Percentiles rank a stretch among this genome's conserved stretches.
Conservation (phyloP, 1,140 invertebrate genomes). For the Dendrolimus kikuchii region DNA sequence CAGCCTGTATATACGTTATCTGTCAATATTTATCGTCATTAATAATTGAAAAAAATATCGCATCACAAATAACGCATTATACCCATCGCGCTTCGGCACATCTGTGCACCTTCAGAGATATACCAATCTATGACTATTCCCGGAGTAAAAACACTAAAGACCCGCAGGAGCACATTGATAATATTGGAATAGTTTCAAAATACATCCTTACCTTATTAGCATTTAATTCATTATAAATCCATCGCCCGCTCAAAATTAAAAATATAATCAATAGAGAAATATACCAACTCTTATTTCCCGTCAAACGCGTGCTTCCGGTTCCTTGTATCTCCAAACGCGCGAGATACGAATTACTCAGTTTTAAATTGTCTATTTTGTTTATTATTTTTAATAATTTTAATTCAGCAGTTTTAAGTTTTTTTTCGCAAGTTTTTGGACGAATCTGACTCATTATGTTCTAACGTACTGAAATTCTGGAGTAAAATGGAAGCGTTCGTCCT, state of each 20-base stretch:
- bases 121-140: too few species aligned
- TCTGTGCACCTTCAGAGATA: too few species aligned
- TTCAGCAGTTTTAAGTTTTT: slow-evolving; percentile 48
- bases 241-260: slow-evolving; percentile 8
- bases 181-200: too few species aligned
- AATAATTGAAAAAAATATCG: too few species aligned
- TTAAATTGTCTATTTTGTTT: slow-evolving; percentile 42
- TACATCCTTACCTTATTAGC: slow-evolving; percentile 15
- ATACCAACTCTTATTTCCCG: slow-evolving; percentile 1
- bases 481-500: slow-evolving; percentile 26
- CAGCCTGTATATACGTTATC: too few species aligned
- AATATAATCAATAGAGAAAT: slow-evolving; percentile 2
- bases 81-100: too few species aligned
- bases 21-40: too few species aligned
- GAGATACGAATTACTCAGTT: slow-evolving; percentile 35
- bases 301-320: slow-evolving; percentile 8
- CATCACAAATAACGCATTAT: too few species aligned
- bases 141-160: too few species aligned
- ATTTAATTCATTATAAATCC: slow-evolving; percentile 12
- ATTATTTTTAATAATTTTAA: slow-evolving; percentile 45
- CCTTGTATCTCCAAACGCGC: slow-evolving; percentile 25
- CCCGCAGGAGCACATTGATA: too few species aligned
- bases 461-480: slow-evolving; percentile 3
- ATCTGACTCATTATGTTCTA: slow-evolving; percentile 22
- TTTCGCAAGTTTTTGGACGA: slow-evolving; percentile 33